Conservation (phyloP, 2,888 invertebrate genomes). For the Acronicta alni region DNA sequence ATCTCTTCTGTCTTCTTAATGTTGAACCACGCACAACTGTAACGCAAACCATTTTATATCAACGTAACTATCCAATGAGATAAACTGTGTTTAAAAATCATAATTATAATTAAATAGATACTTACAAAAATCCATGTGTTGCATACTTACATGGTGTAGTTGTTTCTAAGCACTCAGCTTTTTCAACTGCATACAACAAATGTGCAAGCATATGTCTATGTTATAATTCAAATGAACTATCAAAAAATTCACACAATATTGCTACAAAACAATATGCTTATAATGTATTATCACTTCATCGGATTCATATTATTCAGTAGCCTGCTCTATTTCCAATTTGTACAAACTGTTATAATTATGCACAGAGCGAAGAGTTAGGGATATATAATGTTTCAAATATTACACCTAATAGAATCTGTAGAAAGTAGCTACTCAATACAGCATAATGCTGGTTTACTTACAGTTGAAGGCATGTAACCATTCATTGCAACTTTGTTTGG, state of each 20-base stretch:
- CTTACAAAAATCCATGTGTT: slow-evolving; percentile 66
- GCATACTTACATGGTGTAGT: slow-evolving; percentile 61
- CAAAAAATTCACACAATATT: slow-evolving; percentile 36
- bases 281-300: slow-evolving; percentile 1
- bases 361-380: too few species aligned
- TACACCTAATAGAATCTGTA: too few species aligned
- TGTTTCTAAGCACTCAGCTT: slow-evolving; percentile 55
- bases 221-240: slow-evolving; percentile 20
- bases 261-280: slow-evolving; percentile 6
- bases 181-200: slow-evolving; percentile 35
- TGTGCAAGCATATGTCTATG: slow-evolving; percentile 30
- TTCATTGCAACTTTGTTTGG: not conserved
- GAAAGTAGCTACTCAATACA: too few species aligned
- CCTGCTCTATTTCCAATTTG: too few species aligned
- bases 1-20: slow-evolving; percentile 65
- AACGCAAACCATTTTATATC: slow-evolving; percentile 68
- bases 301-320: too few species aligned
- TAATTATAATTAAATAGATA: slow-evolving; percentile 73
- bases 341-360: too few species aligned
- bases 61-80: slow-evolving; percentile 46
- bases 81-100: slow-evolving; percentile 52
- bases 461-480: not conserved
- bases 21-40: slow-evolving; percentile 66
- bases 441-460: not conserved
- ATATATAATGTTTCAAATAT: too few species aligned